Conservation (phyloP, 1,140 invertebrate species). For the Tetranychus cinnabarinus region DNA sequence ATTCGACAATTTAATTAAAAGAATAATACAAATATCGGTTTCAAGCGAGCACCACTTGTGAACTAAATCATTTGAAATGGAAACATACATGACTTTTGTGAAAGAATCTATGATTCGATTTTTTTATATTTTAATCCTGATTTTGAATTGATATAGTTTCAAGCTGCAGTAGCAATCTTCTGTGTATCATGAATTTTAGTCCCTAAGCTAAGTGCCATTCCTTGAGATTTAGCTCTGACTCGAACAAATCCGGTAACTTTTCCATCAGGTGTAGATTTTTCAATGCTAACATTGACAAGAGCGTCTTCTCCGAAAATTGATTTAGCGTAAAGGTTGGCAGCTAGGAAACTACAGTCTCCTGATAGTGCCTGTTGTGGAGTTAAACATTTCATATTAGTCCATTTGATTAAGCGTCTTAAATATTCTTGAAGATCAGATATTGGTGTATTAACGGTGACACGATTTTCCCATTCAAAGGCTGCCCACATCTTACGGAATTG, state of each 20-base stretch:
- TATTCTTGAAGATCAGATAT: constrained; percentile 80
- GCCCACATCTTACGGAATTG: constrained; percentile 99
- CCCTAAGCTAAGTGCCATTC: constrained; percentile 84
- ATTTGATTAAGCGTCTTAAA: constrained; percentile 67
- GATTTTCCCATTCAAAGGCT: constrained; percentile 99
- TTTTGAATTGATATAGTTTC: background rate
- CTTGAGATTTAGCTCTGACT: constrained; percentile 94
- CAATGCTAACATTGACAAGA: constrained; percentile 90
- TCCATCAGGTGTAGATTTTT: constrained; percentile 52
- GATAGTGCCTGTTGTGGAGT: constrained; percentile 83
- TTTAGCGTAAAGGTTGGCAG: constrained; percentile 93
- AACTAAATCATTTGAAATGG: too few relatives aligned
- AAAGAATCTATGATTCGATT: too few relatives aligned
- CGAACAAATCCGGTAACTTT: constrained; percentile 87
- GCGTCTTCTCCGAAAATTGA: constrained; percentile 99
- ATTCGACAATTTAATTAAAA: too few relatives aligned
- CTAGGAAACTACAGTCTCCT: constrained; percentile 96
- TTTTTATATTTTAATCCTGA: too few relatives aligned
- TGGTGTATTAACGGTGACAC: constrained; percentile 88
- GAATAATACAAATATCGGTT: too few relatives aligned
- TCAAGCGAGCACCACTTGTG: too few relatives aligned
- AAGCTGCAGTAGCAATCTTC: constrained; percentile 25
- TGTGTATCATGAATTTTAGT: constrained; percentile 90
- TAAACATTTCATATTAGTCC: constrained; percentile 96
- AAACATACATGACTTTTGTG: too few relatives aligned